Conservation (phyloP, 2,113 vertebrate species). For the Actenoides lindsayi region DNA sequence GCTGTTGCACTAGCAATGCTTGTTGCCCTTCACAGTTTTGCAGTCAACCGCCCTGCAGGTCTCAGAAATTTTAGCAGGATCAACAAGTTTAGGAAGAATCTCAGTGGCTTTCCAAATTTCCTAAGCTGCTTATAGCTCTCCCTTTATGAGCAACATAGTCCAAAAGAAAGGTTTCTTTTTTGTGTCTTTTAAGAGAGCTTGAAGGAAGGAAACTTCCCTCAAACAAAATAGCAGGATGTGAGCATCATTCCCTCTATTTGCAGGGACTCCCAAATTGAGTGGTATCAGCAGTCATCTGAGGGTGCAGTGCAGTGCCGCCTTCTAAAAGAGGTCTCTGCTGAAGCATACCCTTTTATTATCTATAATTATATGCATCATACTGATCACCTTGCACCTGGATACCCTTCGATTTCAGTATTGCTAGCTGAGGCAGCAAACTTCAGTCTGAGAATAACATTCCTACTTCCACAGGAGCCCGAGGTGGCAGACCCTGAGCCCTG, state of each 20-base stretch:
- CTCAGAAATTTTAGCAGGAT: neutral
- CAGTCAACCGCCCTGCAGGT: rapidly evolving
- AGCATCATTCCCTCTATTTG: neutral
- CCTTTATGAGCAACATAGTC: neutral
- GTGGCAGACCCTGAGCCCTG: neutral
- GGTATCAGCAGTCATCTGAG: neutral
- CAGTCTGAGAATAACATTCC: neutral
- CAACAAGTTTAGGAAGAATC: neutral
- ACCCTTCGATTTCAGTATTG: neutral
- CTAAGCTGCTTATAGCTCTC: neutral
- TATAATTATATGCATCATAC: neutral
- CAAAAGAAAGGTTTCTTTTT: neutral
- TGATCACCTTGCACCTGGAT: neutral
- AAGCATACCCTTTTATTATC: neutral
- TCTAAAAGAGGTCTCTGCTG: neutral
- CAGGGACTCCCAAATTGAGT: neutral
- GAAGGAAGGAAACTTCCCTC: neutral
- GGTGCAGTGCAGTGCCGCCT: neutral
- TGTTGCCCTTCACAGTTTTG: neutral
- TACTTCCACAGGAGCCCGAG: slow-evolving; percentile 8
- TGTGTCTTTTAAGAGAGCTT: neutral
- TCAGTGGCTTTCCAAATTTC: neutral
- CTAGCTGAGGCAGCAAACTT: neutral
- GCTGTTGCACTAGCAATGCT: neutral
- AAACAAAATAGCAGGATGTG: neutral